Evolutionary conservation across 2,888 invertebrate species (phyloP), one percentile per base, ranked within the genome.

Genomic region (Rhingia campestris): DNA sequence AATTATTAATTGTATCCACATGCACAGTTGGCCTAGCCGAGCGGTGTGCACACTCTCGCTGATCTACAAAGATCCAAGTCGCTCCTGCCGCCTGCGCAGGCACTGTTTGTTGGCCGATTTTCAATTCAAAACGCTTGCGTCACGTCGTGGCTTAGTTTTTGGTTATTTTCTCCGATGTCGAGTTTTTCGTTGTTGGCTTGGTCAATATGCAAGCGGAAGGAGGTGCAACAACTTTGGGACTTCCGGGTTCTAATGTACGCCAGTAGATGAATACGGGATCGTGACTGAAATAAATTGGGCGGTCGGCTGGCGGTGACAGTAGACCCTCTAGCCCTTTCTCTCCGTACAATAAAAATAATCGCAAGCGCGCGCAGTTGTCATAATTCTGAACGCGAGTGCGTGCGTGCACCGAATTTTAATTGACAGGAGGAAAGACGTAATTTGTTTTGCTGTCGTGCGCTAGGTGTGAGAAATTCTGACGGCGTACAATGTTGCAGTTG

Each of bases 181-280:
- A 30, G 41, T 7, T 22, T 56, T 43, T 47, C 47, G 22, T 64
- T 61, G 59, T 61, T 61, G 72, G 56, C 66, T 61, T 61, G 77
- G 56, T 61, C 64, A 77, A 49, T 61, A 63, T 63, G 22, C 67
- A 49, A 63, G 70, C 84, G 84, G 84, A 84, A 84, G 84, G 59
- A 79, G 84, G 84, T 84, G 82, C 82, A 79, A 79, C 74, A 64
- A 69, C 82, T 74, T 74, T 66, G 54, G 54, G 54, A 84, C 70
- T 84, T 84, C 84, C 84, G 79, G 84, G 79, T 84, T 84, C 84
- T 84, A 84, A 84, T 75, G 74, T 70, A 70, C 79, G 82, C 30
- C 69, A 79, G 32, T 79, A 54, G 79, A 64, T 69, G 69, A 79
- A 79, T 76, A 45, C 7, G 39, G 22, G 54, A 72, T 79, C 79